These are phyloP conservation scores for Pelodiscus sinensis DNA, from an alignment of 2,113 vertebrate genomes.

Conservation along the genomic window DNA sequence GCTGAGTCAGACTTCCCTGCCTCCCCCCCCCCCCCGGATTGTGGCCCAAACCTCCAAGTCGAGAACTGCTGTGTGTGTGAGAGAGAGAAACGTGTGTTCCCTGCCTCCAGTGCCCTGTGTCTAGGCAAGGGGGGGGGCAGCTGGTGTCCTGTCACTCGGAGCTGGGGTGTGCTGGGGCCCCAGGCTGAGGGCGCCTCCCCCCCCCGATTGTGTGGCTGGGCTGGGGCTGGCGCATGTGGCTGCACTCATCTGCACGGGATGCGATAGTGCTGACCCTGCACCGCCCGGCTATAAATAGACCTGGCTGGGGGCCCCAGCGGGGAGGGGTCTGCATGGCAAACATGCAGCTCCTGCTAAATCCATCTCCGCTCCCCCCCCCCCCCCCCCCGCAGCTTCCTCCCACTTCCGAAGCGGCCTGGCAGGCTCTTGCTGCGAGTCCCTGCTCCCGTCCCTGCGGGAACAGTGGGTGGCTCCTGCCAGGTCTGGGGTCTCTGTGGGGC, in stretches of 20 bases:
- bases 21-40: constrained; percentile 11
- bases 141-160: no score
- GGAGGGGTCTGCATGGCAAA: background rate
- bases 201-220: background rate
- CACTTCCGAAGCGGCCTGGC: background rate
- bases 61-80: no score
- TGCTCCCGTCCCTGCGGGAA: rapidly evolving
- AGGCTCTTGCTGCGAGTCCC: background rate
- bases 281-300: constrained; percentile 26
- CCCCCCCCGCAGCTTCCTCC: background rate
- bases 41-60: background rate
- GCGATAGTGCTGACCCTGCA: background rate
- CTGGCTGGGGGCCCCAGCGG: constrained; percentile 7
- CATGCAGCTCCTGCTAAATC: constrained; percentile 2
- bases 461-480: no score
- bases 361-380: background rate
- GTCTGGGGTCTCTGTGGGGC: background rate
- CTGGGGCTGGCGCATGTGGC: background rate
- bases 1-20: background rate
- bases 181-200: background rate
- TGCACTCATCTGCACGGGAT: background rate
- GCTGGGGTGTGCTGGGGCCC: no score
- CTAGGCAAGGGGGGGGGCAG: no score
- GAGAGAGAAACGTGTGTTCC: no score
- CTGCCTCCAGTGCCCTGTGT: no score